These are phyloP conservation scores for Coleophora flavipennella DNA, from an alignment of 2,888 invertebrate genomes.

Conservation along the genomic window DNA sequence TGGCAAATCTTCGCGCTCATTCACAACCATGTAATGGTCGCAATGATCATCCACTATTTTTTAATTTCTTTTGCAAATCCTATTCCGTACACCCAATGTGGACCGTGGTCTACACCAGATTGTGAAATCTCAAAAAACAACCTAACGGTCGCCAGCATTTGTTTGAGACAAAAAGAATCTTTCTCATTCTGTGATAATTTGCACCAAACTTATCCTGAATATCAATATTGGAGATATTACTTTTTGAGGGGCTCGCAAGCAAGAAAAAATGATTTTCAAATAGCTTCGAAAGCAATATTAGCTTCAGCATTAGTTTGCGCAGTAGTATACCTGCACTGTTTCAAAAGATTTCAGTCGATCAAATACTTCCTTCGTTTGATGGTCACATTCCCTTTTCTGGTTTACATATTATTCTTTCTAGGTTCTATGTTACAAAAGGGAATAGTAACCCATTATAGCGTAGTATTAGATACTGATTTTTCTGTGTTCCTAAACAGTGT, in stretches of 20 bases:
- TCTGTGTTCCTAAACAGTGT: constrained; percentile 23
- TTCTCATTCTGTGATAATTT: constrained; percentile 32
- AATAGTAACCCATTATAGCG: constrained; percentile 34
- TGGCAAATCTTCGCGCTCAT: constrained; percentile 36
- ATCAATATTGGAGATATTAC: constrained; percentile 44
- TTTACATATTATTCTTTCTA: constrained; percentile 32
- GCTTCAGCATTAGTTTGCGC: constrained; percentile 34
- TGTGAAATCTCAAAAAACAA: constrained; percentile 39
- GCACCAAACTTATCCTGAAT: constrained; percentile 42
- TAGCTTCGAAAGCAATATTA: constrained; percentile 47
- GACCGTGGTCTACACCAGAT: constrained; percentile 30
- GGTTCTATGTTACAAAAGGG: constrained; percentile 58
- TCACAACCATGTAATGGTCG: constrained; percentile 32
- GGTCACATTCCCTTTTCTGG: constrained; percentile 28
- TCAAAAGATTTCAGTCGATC: constrained; percentile 32
- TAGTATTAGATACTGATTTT: constrained; percentile 40
- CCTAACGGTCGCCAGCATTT: constrained; percentile 46
- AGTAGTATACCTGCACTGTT: constrained; percentile 34
- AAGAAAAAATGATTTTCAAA: constrained; percentile 10
- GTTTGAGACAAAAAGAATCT: constrained; percentile 23
- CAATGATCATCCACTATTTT: constrained; percentile 47
- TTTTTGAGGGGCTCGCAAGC: constrained; percentile 18
- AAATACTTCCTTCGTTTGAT: constrained; percentile 28
- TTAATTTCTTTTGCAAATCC: constrained; percentile 50
- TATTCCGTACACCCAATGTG: constrained; percentile 45